Evolutionary conservation across 2,113 vertebrate species (phyloP), one percentile per base, ranked within the genome.

Genomic region (Pseudopodoces humilis): DNA sequence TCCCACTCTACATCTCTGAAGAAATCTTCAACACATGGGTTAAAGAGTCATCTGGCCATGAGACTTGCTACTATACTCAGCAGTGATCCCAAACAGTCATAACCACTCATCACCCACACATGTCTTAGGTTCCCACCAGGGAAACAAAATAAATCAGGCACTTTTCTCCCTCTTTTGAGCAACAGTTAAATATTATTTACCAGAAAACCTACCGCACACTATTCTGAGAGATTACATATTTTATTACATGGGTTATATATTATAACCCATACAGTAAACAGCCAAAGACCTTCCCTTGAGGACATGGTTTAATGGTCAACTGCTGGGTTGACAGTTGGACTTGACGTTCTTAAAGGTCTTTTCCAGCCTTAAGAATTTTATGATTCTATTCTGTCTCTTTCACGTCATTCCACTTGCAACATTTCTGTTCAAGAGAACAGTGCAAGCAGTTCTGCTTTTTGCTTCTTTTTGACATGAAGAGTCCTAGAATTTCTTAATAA

Each of bases 1-100:
- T 96, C 91, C 91, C 91, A 93, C 94, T 94, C 76, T 41, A 10
- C 8, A 13, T 19, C 58, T 64, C 56, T n/a, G 49, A 77, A 92
- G 72, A 83, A 91, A 91, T 81, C 39, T 58, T 79, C 74, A 89
- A 49, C 31, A 56, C 79, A 58, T 16, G 49, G 77, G 52, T 92
- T 68, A 91, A 49, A 87, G 35, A 83, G 47, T 37, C 11, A 4
- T 43, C 62, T n/a, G 23, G 50, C 33, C 43, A 76, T 64, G 44
- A 84, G 47, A 86, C 71, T 15, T 75, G 37, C n/a, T 72, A 31
- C 59, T 62, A 24, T 1, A 31, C 9, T 53, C 63, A 72, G 43
- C 55, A 77, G 28, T 21, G 33, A 83, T 50, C 30, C 58, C 50
- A 18, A 79, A 35, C 4, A 41, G 19, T 30, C n/a, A 30, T 16